These are phyloP conservation scores for Agonopterix alstromeriana DNA, from an alignment of 2,888 invertebrate species.

Conservation along the genomic window DNA sequence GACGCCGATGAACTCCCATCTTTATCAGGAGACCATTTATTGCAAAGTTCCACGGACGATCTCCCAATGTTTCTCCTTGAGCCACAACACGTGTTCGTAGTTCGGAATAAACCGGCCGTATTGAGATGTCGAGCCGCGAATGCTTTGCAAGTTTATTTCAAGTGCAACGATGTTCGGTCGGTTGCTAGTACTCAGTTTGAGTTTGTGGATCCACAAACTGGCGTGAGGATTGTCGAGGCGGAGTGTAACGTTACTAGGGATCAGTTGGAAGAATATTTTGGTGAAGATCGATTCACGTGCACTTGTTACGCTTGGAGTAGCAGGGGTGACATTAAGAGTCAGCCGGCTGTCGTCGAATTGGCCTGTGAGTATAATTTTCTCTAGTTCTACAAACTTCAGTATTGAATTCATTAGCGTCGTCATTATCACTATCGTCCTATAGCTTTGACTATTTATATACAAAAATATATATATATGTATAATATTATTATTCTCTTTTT, in stretches of 20 bases:
- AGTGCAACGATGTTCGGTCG: slow-evolving; percentile 89
- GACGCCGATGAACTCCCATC: slow-evolving; percentile 68
- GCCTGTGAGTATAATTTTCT: slow-evolving; percentile 89
- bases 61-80: slow-evolving; percentile 91
- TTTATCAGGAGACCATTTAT: slow-evolving; percentile 62
- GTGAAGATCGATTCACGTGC: slow-evolving; percentile 92
- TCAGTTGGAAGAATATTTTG: slow-evolving; percentile 95
- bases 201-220: slow-evolving; percentile 93
- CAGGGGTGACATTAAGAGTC: slow-evolving; percentile 90
- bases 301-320: slow-evolving; percentile 96
- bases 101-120: slow-evolving; percentile 92
- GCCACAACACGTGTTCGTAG: slow-evolving; percentile 92
- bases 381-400: too few relatives aligned
- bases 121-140: slow-evolving; percentile 94
- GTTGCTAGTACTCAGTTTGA: slow-evolving; percentile 84
- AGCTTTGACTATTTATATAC: too few relatives aligned
- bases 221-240: slow-evolving; percentile 90
- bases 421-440: not conserved
- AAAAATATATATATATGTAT: too few relatives aligned
- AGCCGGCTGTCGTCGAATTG: slow-evolving; percentile 90
- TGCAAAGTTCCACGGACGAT: slow-evolving; percentile 79
- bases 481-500: too few relatives aligned
- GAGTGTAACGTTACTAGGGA: slow-evolving; percentile 92
- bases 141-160: slow-evolving; percentile 91
- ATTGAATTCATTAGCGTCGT: not conserved